Evolutionary conservation across 1,140 invertebrate species (phyloP).

Genomic region (Pseudomyrmex concolor): DNA sequence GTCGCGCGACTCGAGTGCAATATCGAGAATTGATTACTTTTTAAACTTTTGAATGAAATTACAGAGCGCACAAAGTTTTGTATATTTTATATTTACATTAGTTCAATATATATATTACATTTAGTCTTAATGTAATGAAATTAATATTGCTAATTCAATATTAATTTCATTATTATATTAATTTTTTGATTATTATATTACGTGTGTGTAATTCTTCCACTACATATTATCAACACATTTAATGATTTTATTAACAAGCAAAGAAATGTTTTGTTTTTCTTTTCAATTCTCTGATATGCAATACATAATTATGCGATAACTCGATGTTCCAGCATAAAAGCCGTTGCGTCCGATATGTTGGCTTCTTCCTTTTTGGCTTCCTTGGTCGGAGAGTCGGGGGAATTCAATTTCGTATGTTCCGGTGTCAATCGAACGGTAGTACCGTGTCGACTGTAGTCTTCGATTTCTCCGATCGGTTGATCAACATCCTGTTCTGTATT

Average conservation of each 20-base stretch:
- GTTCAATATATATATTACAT: no score
- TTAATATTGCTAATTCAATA: no score
- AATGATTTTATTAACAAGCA: constrained; percentile 17
- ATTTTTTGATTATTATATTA: no score
- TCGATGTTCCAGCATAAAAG: constrained; percentile 23
- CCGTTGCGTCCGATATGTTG: constrained; percentile 56
- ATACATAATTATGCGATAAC: constrained; percentile 18
- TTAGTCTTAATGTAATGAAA: no score
- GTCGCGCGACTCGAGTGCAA: neutral
- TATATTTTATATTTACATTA: no score
- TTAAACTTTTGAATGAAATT: no score
- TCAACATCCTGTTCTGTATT: constrained; percentile 44
- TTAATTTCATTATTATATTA: no score
- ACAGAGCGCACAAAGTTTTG: no score
- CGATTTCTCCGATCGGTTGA: constrained; percentile 63
- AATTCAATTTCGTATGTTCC: constrained; percentile 67
- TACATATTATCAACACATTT: neutral
- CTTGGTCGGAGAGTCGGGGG: constrained; percentile 57
- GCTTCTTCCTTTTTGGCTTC: constrained; percentile 56
- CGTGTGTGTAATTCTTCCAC: neutral
- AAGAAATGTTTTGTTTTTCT: neutral
- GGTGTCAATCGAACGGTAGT: constrained; percentile 66
- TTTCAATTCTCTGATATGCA: neutral
- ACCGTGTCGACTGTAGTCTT: constrained; percentile 65
- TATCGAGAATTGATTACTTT: no score